These are phyloP conservation scores for Mobula birostris DNA, from an alignment of 2,113 vertebrate genomes.

Conservation along the genomic window DNA sequence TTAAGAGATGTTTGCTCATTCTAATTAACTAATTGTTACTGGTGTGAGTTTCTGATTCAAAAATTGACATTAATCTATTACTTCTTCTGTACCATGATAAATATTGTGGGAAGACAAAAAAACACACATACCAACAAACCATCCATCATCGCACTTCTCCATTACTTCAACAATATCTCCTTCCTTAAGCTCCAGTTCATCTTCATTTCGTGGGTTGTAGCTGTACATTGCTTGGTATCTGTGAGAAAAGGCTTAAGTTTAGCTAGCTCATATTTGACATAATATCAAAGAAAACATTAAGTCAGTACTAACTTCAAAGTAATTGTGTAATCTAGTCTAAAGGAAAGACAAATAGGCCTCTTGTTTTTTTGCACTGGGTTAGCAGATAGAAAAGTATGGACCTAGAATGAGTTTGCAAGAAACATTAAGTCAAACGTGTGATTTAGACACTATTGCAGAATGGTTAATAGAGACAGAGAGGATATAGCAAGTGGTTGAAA, in stretches of 20 bases:
- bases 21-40: neutral
- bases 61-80: neutral
- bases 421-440: neutral
- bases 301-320: neutral
- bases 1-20: neutral
- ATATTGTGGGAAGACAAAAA: neutral
- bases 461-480: neutral
- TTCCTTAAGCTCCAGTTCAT: constrained; percentile 93
- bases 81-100: neutral
- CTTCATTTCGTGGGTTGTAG: constrained; percentile 90
- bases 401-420: neutral
- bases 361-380: neutral
- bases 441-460: neutral
- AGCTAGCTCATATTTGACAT: neutral
- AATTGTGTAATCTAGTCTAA: no score
- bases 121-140: constrained; percentile 87
- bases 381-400: neutral
- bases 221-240: constrained; percentile 96
- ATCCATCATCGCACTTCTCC: constrained; percentile 97
- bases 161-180: constrained; percentile 91
- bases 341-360: neutral
- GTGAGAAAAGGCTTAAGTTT: constrained; percentile 43
- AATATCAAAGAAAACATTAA: neutral
- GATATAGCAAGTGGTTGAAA: neutral
- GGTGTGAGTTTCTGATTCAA: neutral